Evolutionary conservation across 1,140 invertebrate species (phyloP).

Genomic region (Pseudachorutes palmiensis): DNA sequence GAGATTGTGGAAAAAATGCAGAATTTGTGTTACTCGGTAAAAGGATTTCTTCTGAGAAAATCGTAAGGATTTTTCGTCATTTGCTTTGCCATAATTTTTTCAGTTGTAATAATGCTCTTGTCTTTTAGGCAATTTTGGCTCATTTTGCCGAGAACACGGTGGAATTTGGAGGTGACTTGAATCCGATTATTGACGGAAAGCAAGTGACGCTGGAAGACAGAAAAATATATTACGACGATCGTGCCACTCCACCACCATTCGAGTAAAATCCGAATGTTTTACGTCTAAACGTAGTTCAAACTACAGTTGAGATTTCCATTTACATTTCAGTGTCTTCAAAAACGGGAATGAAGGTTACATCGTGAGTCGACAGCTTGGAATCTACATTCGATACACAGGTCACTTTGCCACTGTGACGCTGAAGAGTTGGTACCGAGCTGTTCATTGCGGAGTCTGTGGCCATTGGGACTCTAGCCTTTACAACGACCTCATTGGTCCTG

Average conservation of each 20-base stretch:
- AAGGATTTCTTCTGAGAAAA: slow-evolving; percentile 23
- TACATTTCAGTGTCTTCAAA: slow-evolving; percentile 24
- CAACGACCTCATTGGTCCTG: slow-evolving; percentile 31
- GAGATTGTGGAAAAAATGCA: slow-evolving; percentile 34
- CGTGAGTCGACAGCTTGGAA: neutral
- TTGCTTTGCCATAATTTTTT: too few relatives aligned
- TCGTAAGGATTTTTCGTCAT: slow-evolving; percentile 13
- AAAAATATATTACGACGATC: neutral
- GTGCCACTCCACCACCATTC: neutral
- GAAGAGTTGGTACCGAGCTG: slow-evolving; percentile 22
- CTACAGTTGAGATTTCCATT: too few relatives aligned
- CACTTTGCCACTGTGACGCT: slow-evolving; percentile 24
- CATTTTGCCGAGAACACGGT: slow-evolving; percentile 30
- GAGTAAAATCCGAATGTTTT: slow-evolving; percentile 1
- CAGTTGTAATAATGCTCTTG: neutral
- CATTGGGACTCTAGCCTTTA: slow-evolving; percentile 27
- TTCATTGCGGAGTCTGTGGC: slow-evolving; percentile 36
- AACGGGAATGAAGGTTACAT: slow-evolving; percentile 27
- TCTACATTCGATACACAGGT: slow-evolving; percentile 30
- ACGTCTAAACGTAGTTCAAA: too few relatives aligned
- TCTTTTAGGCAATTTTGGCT: slow-evolving; percentile 23
- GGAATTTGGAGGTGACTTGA: slow-evolving; percentile 10
- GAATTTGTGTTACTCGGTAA: slow-evolving; percentile 31
- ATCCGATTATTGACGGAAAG: slow-evolving; percentile 17
- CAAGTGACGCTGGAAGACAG: neutral